Evolutionary conservation across 2,113 vertebrate genomes (phyloP).

Genomic region (Leucopsar rothschildi): DNA sequence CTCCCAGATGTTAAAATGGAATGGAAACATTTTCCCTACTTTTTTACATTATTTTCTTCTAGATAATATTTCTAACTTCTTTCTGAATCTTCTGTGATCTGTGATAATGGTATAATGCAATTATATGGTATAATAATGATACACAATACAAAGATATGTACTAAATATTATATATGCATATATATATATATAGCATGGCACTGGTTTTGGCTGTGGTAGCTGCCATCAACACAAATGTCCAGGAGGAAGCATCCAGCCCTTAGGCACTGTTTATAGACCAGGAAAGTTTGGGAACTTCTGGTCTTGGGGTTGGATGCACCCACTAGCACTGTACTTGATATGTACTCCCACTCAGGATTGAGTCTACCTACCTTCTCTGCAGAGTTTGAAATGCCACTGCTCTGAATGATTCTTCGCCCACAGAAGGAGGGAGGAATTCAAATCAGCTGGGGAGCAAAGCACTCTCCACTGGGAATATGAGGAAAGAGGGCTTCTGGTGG

Average conservation of each 20-base stretch:
- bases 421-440: slow-evolving; percentile 35
- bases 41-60: not conserved
- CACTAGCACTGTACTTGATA: not conserved
- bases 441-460: slow-evolving; percentile 37
- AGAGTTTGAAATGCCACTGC: slow-evolving; percentile 40
- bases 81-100: not conserved
- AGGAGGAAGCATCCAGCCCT: not conserved
- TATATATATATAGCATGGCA: not conserved
- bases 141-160: not conserved
- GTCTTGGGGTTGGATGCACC: not conserved
- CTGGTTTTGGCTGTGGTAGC: not conserved
- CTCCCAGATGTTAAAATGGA: not conserved
- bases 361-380: slow-evolving; percentile 24
- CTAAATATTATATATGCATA: not conserved
- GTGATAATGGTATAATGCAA: not conserved
- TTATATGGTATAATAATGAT: not conserved
- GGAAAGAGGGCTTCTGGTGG: not conserved
- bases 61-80: not conserved
- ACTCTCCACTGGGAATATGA: not conserved
- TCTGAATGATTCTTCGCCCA: slow-evolving; percentile 17
- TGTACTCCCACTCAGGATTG: slow-evolving; percentile 19
- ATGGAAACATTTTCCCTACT: not conserved
- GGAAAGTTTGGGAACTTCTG: not conserved
- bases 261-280: not conserved
- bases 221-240: not conserved